Evolutionary conservation across 1,140 invertebrate species (phyloP), one percentile per base, ranked within the genome.

Genomic region (Mycetomoellerius zeteki): DNA sequence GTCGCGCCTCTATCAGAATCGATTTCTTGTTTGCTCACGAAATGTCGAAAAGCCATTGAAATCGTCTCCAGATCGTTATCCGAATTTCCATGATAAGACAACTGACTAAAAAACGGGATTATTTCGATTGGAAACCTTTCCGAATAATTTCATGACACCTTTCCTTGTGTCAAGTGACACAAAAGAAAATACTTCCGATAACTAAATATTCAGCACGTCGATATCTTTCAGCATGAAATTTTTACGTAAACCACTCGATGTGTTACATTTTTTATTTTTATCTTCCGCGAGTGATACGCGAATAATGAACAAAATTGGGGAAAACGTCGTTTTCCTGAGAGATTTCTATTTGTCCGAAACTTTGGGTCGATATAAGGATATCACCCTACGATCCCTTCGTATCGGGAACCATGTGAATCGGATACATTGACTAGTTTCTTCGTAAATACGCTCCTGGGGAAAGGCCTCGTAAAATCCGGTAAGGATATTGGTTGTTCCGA

Each of bases 401-500:
- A 84, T 60, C 14, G 80, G 54, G 47, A 60, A 77, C 86, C 47
- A 81, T 62, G 82, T 56, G 88, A 67, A 85, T 89, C 75, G 50
- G 33, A 52, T 77, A 81, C 56, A 81, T 43, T 80, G 75, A 60
- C 73, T 80, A 58, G 37, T 84, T 76, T 27, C 75, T n/a, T 5
- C 72, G 62, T 88, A 87, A 90, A 90, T 73, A 84, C 80, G 60
- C 19, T 60, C 54, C 14, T n/a, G 10, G 19, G 50, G 62, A 33
- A 52, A 69, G 37, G 43, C 12, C 21, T 84, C 73, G 86, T 90
- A 91, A 90, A 91, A 77, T 80, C 52, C 21, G 50, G 60, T 73
- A 82, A 80, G 67, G 86, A 88, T 90, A 90, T 90, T 88, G 89
- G 58, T 24, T 88, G 21, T 84, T 30, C 60, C 33, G 82, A 76